phyloP scores from a whole-genome alignment of 1,140 invertebrate genomes.

The Trachymyrmex septentrionalis region DNA sequence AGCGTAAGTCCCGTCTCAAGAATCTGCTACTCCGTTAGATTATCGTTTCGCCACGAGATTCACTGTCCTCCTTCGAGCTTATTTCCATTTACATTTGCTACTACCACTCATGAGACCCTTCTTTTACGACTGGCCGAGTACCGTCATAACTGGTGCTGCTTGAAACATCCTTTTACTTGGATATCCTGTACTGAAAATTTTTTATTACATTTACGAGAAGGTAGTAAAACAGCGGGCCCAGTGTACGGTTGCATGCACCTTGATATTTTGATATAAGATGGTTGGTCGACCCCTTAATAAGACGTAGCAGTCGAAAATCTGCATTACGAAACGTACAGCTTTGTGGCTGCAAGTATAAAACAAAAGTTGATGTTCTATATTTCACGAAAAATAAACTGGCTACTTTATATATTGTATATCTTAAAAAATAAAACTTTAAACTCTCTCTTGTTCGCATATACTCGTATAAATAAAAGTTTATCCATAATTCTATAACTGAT shows the following conservation, averaged over 20 bases:
- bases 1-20: constrained; percentile 41
- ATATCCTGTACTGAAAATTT: constrained; percentile 45
- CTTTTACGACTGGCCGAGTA: constrained; percentile 45
- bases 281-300: not conserved
- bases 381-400: too few relatives aligned
- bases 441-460: not conserved
- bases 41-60: constrained; percentile 50
- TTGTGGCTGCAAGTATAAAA: too few relatives aligned
- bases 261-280: constrained; percentile 22
- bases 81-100: constrained; percentile 63
- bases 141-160: constrained; percentile 52
- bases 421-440: not conserved
- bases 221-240: constrained; percentile 12
- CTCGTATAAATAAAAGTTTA: constrained; percentile 22
- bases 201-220: constrained; percentile 43
- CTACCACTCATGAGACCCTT: constrained; percentile 13
- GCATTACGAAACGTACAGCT: not conserved
- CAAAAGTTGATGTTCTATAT: too few relatives aligned
- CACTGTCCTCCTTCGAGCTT: constrained; percentile 58
- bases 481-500: not conserved
- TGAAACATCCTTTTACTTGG: constrained; percentile 43
- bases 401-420: not conserved
- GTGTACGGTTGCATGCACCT: not conserved
- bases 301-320: constrained; percentile 3
- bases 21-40: constrained; percentile 58